Evolutionary conservation across 2,113 vertebrate species (phyloP).

Genomic region (Microcebus griseorufus): DNA sequence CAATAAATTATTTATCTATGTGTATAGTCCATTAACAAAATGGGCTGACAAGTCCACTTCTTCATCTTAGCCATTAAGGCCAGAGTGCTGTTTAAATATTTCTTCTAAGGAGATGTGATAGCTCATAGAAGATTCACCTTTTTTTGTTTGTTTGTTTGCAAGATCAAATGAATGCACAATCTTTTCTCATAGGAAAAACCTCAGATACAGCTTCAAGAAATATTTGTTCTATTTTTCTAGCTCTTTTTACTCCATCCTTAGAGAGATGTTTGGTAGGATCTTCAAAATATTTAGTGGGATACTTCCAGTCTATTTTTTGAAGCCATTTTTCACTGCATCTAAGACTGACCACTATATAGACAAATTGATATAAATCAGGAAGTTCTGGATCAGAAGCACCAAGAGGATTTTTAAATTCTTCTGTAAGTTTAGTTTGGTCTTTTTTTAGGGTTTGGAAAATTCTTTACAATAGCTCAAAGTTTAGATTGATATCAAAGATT

Average conservation of each 20-base stretch:
- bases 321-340: neutral
- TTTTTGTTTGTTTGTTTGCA: neutral
- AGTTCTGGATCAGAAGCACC: neutral
- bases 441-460: neutral
- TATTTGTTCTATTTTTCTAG: neutral
- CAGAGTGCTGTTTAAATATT: neutral
- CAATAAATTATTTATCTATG: neutral
- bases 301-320: neutral
- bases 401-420: neutral
- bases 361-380: neutral
- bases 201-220: neutral
- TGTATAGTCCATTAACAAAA: neutral
- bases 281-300: neutral
- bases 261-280: neutral
- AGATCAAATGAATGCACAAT: neutral
- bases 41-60: neutral
- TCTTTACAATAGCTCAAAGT: neutral
- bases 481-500: neutral
- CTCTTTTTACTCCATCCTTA: neutral
- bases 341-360: neutral
- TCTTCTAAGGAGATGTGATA: neutral
- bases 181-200: neutral
- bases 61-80: neutral
- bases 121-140: neutral
- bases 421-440: neutral